Evolutionary conservation across 2,113 vertebrate species (phyloP), one percentile per base, ranked within the genome.

Genomic region (Stigmatopora nigra): DNA sequence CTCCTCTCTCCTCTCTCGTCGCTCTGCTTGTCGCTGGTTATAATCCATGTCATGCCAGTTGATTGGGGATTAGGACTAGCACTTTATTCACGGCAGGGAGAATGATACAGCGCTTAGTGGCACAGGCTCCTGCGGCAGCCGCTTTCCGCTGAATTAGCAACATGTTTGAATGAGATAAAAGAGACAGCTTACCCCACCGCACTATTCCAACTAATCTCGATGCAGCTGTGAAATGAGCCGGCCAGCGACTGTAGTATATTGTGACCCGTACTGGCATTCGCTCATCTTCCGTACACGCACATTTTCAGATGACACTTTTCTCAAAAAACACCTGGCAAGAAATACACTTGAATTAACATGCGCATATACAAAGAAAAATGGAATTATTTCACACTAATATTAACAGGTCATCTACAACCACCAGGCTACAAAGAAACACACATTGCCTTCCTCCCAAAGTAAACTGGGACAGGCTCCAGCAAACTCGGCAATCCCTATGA

Each of bases 161-260:
- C 90, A 92, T 94, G 93, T 93, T 93, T 92, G 92, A 93, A 93
- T 93, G 92, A 92, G 94, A 94, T 95, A 94, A 95, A 94, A 94
- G 90, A 85, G 87, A 80, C 83, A 75, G 90, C 91, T 93, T 93
- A 92, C 62, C 90, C 91, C 91, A 81, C 79, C 86, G 65, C 90
- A 78, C 90, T 88, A 84, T 89, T 71, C 79, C 88, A 84, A 71
- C 84, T 93, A 93, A 94, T 93, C 92, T 91, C 89, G 85, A 92
- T 89, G 91, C 84, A 92, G 92, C 89, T 92, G 91, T 93, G 92
- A 92, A 92, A 92, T 92, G 84, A 87, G 85, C 84, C 81, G 61
- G 72, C 78, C 72, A 48, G 45, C 71, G 68, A 2, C 71, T 56
- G 55, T 75, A 31, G 25, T 31, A 64, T 79, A 84, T 80, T 74